phyloP scores from a whole-genome alignment of 2,113 vertebrate genomes.

The Neomonachus schauinslandi region DNA sequence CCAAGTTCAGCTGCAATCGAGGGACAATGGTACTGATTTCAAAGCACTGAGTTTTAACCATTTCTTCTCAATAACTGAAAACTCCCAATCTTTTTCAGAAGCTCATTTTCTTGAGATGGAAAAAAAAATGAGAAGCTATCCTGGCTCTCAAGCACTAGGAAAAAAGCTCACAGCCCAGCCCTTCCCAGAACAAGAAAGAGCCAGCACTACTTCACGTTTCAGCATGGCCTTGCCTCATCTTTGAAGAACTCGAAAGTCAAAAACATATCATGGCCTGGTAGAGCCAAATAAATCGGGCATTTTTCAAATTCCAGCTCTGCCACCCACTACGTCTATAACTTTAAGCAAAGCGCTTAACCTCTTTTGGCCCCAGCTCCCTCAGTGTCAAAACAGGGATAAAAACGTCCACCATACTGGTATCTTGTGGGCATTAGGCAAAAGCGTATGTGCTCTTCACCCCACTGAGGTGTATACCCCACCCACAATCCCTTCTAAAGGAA shows the following conservation, averaged over 20 bases:
- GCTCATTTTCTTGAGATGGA: neutral
- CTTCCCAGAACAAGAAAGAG: neutral
- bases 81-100: neutral
- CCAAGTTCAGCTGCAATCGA: neutral
- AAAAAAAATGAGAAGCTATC: neutral
- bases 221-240: neutral
- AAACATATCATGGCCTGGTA: neutral
- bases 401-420: neutral
- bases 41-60: neutral
- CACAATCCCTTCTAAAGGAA: neutral
- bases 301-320: constrained; percentile 27
- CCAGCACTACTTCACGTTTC: neutral
- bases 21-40: neutral
- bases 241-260: neutral
- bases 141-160: neutral
- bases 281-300: neutral
- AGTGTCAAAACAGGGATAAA: neutral
- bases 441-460: rapidly evolving
- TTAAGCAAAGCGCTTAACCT: constrained; percentile 42
- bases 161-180: neutral
- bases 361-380: constrained; percentile 19
- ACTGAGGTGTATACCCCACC: no score
- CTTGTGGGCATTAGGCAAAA: neutral
- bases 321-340: neutral
- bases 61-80: constrained; percentile 29